These are phyloP conservation scores for Botia kubotai DNA, from an alignment of 2,797 vertebrate species.

Conservation along the genomic window DNA sequence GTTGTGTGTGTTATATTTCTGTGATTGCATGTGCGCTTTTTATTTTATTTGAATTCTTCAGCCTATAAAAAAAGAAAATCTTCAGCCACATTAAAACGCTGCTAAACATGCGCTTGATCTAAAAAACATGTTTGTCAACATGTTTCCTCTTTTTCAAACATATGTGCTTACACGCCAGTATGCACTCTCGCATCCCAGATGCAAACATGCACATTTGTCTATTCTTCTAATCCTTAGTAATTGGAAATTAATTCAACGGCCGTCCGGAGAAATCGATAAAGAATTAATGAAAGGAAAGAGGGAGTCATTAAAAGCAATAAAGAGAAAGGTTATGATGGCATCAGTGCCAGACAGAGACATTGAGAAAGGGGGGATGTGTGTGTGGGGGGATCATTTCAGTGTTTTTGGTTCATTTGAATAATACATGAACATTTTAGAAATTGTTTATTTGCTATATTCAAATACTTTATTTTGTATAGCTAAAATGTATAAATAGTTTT, in stretches of 20 bases:
- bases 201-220: conserved; percentile 62
- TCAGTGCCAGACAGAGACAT: conserved; percentile 73
- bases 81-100: conserved; percentile 37
- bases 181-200: conserved; percentile 31
- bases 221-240: conserved; percentile 80
- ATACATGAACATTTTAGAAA: conserved; percentile 15
- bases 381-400: not conserved
- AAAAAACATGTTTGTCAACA: conserved; percentile 41
- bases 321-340: conserved; percentile 79
- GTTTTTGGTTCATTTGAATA: conserved; percentile 19
- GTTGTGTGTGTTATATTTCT: not conserved
- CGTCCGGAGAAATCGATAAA: conserved; percentile 82
- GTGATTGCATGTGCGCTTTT: conserved; percentile 13
- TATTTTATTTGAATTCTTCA: conserved; percentile 47
- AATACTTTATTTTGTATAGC: conserved; percentile 2
- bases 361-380: not conserved
- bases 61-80: conserved; percentile 35
- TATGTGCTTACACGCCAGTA: conserved; percentile 13
- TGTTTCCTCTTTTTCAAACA: conserved; percentile 28
- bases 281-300: conserved; percentile 84
- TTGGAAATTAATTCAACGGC: conserved; percentile 84
- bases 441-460: not conserved
- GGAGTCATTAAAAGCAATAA: conserved; percentile 85
- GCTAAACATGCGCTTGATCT: conserved; percentile 33
- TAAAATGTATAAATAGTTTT: not conserved